Conservation (phyloP, 2,113 vertebrate genomes). For the Oryzias celebensis region DNA sequence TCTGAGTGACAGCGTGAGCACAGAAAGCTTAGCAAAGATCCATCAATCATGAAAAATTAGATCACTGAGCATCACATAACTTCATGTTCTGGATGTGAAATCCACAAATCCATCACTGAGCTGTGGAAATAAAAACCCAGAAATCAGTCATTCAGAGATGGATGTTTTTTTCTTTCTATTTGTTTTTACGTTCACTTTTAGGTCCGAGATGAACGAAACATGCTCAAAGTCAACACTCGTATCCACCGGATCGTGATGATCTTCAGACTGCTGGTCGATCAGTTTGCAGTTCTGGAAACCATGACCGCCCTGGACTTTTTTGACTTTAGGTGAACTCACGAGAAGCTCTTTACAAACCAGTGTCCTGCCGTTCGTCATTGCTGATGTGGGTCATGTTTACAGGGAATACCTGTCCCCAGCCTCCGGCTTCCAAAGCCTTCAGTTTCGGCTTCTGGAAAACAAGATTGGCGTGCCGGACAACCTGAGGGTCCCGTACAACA, state of each 20-base stretch:
- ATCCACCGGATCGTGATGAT: conserved; percentile 90
- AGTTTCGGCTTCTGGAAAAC: conserved; percentile 94
- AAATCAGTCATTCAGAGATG: no score
- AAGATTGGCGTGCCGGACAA: conserved; percentile 92
- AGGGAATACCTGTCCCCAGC: conserved; percentile 90
- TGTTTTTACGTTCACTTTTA: conserved; percentile 40
- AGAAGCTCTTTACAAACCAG: conserved; percentile 9
- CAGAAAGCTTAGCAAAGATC: background rate
- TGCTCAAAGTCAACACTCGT: conserved; percentile 92
- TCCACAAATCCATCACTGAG: no score
- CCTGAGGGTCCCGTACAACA: conserved; percentile 90
- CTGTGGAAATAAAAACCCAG: no score
- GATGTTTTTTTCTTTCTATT: no score
- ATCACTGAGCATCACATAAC: no score
- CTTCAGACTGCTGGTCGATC: conserved; percentile 88
- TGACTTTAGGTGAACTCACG: conserved; percentile 86
- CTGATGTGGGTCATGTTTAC: conserved; percentile 2
- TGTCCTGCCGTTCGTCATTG: no score
- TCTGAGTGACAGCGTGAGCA: no score
- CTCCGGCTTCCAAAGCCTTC: conserved; percentile 95
- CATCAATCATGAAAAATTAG: background rate
- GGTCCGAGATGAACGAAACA: conserved; percentile 93
- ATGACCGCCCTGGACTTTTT: conserved; percentile 96
- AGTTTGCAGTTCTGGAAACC: conserved; percentile 92
- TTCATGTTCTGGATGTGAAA: conserved; percentile 4